Base-by-base conservation (phyloP, 2,113 vertebrate genomes). In the Antennarius striatus region DNA sequence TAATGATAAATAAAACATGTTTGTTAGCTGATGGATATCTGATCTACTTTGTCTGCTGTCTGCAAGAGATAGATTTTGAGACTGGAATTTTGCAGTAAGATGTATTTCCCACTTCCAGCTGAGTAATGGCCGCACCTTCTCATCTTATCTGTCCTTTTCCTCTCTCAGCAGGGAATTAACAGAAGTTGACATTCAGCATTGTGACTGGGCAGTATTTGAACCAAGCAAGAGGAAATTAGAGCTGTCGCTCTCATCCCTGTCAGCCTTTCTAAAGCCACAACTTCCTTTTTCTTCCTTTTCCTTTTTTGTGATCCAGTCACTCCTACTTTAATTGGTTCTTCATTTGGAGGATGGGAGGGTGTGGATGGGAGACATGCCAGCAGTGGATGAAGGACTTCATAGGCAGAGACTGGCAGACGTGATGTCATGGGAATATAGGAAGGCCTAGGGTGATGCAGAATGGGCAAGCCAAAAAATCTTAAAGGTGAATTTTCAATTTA, bases 201-300 rank as follows among this genome's bases (percentile, higher is more conserved):
- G 42, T 57, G 53, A 53, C 66, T 68, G 58, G 54, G 56, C 71
- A 69, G 22, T 10, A 10, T 70, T 80, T 70, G 36, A 72, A 73
- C 59, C 39, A 60, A 75, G 68, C 57, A 59, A 29, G 32, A 76
- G 68, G 83, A 81, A 87, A 90, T 86, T 65, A 71, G 70, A 89
- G 69, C 64, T 63, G 45, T 58, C 57, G 58, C 15, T 74, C 14
- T 71, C 29, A 10, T 53, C 50, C 15, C 42, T 11, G 67, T 84
- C 84, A 86, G 84, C 70, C 70, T 61, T 79, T 79, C 15, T 47
- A 17, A 79, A 86, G 80, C 78, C 64, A 57, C 80, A 78, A 56
- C 58, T 36, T 36, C 32, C 32, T 5, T 36, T 36, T 36, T 79
- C 49, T 22, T 61, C 54, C 57, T 60, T 63, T 77, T 71, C 49